A percentile compares a stretch with the other conserved stretches of the same genome.
Evolutionary conservation across 2,797 vertebrate genomes (phyloP).

Genomic region (Tokudaia muenninki): DNA sequence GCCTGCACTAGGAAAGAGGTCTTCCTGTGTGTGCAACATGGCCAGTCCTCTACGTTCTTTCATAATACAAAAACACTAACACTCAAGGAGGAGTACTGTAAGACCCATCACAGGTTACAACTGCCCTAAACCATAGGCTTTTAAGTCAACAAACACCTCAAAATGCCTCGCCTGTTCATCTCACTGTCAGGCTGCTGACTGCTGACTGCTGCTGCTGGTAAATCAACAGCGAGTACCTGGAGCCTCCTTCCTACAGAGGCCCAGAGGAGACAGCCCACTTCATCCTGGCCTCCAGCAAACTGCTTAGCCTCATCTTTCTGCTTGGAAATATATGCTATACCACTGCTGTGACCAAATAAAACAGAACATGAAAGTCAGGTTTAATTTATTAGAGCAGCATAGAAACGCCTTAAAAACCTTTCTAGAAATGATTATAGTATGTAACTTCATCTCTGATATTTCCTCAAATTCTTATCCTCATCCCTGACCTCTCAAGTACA

Average conservation of each 20-base stretch:
- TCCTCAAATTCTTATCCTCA: neutral
- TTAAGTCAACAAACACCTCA: neutral
- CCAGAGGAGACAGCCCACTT: neutral
- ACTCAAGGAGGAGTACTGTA: neutral
- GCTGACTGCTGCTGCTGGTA: neutral
- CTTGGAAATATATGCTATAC: slow-evolving; percentile 18
- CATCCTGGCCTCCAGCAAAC: neutral
- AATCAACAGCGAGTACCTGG: neutral
- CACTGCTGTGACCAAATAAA: neutral
- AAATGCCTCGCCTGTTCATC: neutral
- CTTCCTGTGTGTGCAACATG: neutral
- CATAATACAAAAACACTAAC: neutral
- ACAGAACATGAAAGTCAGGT: neutral
- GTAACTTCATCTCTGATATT: neutral
- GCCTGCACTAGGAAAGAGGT: neutral
- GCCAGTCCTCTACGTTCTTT: neutral
- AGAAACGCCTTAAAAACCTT: neutral
- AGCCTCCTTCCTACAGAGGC: neutral
- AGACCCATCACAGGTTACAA: neutral
- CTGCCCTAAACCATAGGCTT: neutral
- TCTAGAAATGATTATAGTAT: neutral
- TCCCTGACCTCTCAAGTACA: neutral
- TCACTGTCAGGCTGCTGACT: neutral
- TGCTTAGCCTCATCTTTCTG: neutral
- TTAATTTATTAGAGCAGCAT: neutral